Base-by-base conservation (phyloP, 2,797 vertebrate species). In the Propithecus perrieri region DNA sequence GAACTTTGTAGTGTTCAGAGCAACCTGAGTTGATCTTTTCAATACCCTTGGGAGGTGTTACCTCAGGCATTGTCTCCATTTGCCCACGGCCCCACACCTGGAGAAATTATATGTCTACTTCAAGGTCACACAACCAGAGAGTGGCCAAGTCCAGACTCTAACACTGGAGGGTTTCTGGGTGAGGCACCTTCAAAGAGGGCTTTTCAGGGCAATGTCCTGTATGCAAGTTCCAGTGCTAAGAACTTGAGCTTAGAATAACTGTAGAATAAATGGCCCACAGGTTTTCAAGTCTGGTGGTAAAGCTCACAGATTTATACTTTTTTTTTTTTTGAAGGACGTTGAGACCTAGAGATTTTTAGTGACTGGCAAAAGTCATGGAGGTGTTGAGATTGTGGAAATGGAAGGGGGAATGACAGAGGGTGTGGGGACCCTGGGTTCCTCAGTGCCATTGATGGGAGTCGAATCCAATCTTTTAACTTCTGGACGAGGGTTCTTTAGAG, bases 371-470 rank as follows among this genome's bases (percentile, higher is more conserved):
- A 53, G 59, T 72, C 10, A 13, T 10, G 17, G 48, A 84, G 33
- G 28, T 72, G 28, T 79, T 69, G 46, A 38, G 18, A 33, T 69
- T 3, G 2, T 57, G 38, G n/a, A 35, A 75, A 9, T 61, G 9
- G 48, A 41, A 3, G 20, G 15, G 22, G 11, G 6, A 5, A 43
- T 18, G 50, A 7, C 14, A 3, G 30, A 74, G 20, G 7, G 10
- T 20, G 0, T 2, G 53, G 53, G 30, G 3, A 6, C 14, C 11
- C 26, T n/a, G 30, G 59, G 5, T 48, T 57, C 65, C 61, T 74
- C 28, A 6, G 67, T 3, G 3, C 61, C 5, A 0, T 53, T 5
- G 4, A 24, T 46, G 61, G 28, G 9, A 38, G 41, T 17, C 2
- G 67, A 71, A 35, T n/a, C 74, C 35, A 20, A 4, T 35, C 55